A percentile compares a stretch with the other conserved stretches of the same genome.
Evolutionary conservation across 2,888 invertebrate species (phyloP).

Genomic region (Eupelmus urozonus): DNA sequence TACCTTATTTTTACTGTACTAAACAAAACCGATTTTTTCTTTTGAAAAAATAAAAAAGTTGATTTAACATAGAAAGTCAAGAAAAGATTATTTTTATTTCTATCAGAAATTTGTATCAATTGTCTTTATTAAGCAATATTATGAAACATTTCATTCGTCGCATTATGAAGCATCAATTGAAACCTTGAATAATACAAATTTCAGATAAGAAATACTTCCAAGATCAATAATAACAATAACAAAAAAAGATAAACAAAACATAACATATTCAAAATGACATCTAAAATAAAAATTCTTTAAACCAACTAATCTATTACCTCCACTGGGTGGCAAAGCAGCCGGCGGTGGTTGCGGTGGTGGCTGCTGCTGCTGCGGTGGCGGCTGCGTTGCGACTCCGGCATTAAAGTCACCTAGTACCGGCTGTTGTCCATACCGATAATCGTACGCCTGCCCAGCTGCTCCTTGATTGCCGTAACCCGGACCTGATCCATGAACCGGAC

Average conservation of each 20-base stretch:
- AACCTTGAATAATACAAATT: too few species aligned
- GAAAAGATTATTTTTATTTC: too few species aligned
- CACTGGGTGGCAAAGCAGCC: slow-evolving; percentile 62
- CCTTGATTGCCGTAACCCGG: slow-evolving; percentile 19
- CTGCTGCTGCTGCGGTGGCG: slow-evolving; percentile 54
- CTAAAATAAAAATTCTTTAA: slow-evolving; percentile 13
- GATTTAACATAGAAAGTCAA: too few species aligned
- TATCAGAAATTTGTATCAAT: too few species aligned
- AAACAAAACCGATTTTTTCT: too few species aligned
- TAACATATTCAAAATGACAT: not conserved
- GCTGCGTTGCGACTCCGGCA: slow-evolving; percentile 54
- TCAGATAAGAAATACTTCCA: too few species aligned
- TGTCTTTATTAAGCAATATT: too few species aligned
- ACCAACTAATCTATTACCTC: slow-evolving; percentile 63
- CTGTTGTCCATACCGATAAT: slow-evolving; percentile 8
- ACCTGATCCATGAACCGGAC: not conserved
- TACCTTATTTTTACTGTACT: too few species aligned
- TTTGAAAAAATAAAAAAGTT: too few species aligned
- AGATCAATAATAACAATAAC: not conserved
- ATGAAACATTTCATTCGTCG: too few species aligned
- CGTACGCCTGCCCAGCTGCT: not conserved
- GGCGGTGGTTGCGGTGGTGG: slow-evolving; percentile 61
- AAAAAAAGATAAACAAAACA: not conserved
- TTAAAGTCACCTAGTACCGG: slow-evolving; percentile 35
- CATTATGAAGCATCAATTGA: too few species aligned